phyloP scores from a whole-genome alignment of 2,797 vertebrate genomes.

The Enteromius treurensis region DNA sequence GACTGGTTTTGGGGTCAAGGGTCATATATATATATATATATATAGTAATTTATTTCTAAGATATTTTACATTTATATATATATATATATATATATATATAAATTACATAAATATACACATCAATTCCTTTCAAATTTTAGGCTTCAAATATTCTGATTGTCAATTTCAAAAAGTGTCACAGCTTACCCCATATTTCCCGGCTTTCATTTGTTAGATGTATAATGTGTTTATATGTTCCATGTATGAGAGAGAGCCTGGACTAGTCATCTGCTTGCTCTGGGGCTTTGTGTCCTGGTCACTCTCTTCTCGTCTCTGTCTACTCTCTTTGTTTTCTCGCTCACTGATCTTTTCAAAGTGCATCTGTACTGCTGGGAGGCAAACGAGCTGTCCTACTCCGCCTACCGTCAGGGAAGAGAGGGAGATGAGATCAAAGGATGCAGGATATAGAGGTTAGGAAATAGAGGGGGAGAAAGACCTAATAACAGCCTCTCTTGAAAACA shows the following conservation, averaged over 20 bases:
- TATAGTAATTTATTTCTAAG: no score
- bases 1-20: no score
- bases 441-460: slow-evolving; percentile 35
- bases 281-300: slow-evolving; percentile 37
- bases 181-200: background rate
- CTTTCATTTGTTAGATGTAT: slow-evolving; percentile 10
- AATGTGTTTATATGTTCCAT: slow-evolving; percentile 13
- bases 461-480: slow-evolving; percentile 37
- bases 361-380: slow-evolving; percentile 46
- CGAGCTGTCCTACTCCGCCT: slow-evolving; percentile 38
- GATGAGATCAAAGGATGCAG: slow-evolving; percentile 37
- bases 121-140: background rate
- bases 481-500: slow-evolving; percentile 34
- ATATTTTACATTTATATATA: no score
- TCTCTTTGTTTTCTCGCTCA: slow-evolving; percentile 44
- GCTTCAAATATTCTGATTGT: slow-evolving; percentile 1
- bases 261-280: slow-evolving; percentile 35
- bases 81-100: no score
- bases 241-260: slow-evolving; percentile 15
- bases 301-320: slow-evolving; percentile 14
- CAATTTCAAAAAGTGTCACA: background rate
- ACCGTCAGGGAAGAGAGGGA: slow-evolving; percentile 40
- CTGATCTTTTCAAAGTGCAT: slow-evolving; percentile 57
- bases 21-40: no score
- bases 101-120: background rate